Base-by-base conservation (phyloP, 2,113 vertebrate genomes). In the Atlantisia rogersi region DNA sequence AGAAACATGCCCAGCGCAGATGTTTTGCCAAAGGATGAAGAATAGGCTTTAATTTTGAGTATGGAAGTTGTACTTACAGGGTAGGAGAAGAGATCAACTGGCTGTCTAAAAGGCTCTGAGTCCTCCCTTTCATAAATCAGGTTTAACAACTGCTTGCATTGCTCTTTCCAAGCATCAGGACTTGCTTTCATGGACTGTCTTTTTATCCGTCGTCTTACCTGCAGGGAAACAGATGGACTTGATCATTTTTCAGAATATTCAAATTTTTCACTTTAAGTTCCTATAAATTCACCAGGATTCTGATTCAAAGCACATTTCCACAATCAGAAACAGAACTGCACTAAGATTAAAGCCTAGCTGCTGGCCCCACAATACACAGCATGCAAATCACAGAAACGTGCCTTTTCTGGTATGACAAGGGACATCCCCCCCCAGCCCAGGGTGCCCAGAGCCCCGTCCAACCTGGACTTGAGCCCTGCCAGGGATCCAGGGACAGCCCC, bases 61-160 rank as follows among this genome's bases (percentile, higher is more conserved):
- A 39, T 9, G 17, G 50, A 48, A 82, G 44, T 7, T 79, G 64
- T 52, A 76, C 98, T 98, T 96, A 99, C 99, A 92, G 98, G 98
- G 73, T 99, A 98, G 74, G 98, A 98, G 80, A 99, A 98, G 84
- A 98, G 98, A 97, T 99, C 99, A 35, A 98, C 98, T 0, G 99
- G 98, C 91, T 99, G 99, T 48, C 99, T 98, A 95, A 99, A 99
- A 2, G 99, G 99, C 88, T 99, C 98, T 0, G 99, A 99, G 88
- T 99, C 99, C 44, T 98, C 97, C n/a, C 99, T 98, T 87, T 98
- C 98, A 48, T 98, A 98, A 97, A 99, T 99, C 48, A 98, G 98
- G 62, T 98, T 98, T 88, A 99, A 77, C 50, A 99, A 97, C 67
- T 99, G 99, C 94, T 98, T 97, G 96, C 99, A 99, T 12, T 99